These are phyloP conservation scores for Hippocampus guttulatus DNA, from an alignment of 2,113 vertebrate species.

Conservation along the genomic window DNA sequence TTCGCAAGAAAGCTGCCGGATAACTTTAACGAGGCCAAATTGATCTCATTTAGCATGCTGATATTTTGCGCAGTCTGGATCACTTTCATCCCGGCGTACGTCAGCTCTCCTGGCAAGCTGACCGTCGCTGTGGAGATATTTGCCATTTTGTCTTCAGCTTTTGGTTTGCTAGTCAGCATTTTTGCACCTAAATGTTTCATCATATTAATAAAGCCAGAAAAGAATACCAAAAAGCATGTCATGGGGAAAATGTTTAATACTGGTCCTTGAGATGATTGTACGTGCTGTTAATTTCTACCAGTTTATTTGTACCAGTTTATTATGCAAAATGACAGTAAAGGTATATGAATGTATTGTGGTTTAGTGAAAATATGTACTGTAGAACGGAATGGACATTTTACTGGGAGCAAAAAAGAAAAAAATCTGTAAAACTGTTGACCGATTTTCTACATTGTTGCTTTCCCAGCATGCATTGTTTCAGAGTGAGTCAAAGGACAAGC, in stretches of 20 bases:
- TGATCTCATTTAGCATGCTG: slow-evolving; percentile 74
- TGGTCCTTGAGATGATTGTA: background rate
- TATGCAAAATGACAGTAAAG: background rate
- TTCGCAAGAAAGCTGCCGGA: slow-evolving; percentile 69
- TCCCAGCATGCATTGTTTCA: no score
- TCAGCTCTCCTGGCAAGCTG: slow-evolving; percentile 74
- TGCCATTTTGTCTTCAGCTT: slow-evolving; percentile 71
- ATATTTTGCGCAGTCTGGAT: slow-evolving; percentile 76
- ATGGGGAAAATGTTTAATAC: slow-evolving; percentile 24
- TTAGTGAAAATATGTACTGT: background rate
- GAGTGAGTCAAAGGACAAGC: no score
- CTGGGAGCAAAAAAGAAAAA: no score
- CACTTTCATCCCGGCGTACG: slow-evolving; percentile 72
- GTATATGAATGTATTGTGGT: background rate
- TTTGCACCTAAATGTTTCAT: slow-evolving; percentile 72
- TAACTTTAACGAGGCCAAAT: slow-evolving; percentile 75
- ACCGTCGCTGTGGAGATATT: slow-evolving; percentile 74
- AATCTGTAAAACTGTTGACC: no score
- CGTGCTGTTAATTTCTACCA: background rate
- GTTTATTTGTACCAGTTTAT: no score
- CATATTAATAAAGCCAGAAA: slow-evolving; percentile 70
- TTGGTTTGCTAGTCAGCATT: slow-evolving; percentile 62
- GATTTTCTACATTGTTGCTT: no score
- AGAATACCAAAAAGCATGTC: slow-evolving; percentile 62
- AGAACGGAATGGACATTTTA: no score